Percentiles rank a stretch among this genome's conserved stretches.
Conservation (phyloP, 2,113 vertebrate genomes). For the Lota lota region DNA sequence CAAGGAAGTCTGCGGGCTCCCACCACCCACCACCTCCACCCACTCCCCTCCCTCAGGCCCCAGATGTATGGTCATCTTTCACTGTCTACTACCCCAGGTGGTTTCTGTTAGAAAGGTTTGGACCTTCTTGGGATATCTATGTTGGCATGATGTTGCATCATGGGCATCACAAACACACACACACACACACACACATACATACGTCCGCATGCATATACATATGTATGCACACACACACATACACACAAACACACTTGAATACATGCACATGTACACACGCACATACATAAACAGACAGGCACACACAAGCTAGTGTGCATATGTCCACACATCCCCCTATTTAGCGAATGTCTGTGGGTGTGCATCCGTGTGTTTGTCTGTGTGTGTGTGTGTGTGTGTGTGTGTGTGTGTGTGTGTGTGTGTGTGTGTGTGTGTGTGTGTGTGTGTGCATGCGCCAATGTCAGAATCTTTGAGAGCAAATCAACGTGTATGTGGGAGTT, state of each 20-base stretch:
- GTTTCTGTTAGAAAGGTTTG: too few species aligned
- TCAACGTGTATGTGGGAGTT: neutral
- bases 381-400: neutral
- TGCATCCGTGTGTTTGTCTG: neutral
- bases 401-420: neutral
- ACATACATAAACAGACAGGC: too few species aligned
- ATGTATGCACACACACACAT: slow-evolving; percentile 1
- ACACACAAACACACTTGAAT: slow-evolving; percentile 12
- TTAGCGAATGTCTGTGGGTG: neutral
- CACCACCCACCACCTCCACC: too few species aligned
- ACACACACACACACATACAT: neutral
- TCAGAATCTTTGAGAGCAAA: neutral
- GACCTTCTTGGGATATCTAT: too few species aligned
- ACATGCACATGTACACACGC: neutral
- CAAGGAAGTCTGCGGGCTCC: too few species aligned
- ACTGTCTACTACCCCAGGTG: too few species aligned
- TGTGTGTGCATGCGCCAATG: neutral
- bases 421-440: neutral
- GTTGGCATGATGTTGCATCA: too few species aligned
- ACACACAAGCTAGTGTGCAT: too few species aligned
- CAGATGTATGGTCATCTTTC: too few species aligned
- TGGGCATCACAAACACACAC: too few species aligned
- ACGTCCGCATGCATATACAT: neutral
- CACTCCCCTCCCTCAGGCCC: too few species aligned
- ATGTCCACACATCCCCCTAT: too few species aligned